phyloP scores from a whole-genome alignment of 2,797 vertebrate genomes.

The Delichon dasypus region DNA sequence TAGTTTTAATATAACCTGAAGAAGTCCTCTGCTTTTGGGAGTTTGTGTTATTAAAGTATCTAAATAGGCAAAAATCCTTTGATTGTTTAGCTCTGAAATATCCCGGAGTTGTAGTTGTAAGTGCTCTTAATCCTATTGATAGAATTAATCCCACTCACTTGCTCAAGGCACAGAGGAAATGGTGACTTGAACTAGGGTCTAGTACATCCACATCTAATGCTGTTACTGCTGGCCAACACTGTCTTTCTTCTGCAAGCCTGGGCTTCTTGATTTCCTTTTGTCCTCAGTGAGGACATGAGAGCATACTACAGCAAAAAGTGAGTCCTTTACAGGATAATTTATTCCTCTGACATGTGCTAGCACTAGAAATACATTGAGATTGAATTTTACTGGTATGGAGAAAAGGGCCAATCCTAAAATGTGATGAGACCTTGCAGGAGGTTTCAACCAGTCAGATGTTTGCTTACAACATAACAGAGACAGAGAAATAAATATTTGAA shows the following conservation, averaged over 20 bases:
- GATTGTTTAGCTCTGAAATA: not conserved
- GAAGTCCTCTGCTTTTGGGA: not conserved
- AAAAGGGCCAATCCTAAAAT: conserved; percentile 32
- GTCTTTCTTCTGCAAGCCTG: not conserved
- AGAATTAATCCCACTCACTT: not conserved
- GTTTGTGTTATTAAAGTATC: not conserved
- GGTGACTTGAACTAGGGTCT: not conserved
- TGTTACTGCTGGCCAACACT: not conserved
- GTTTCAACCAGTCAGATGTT: not conserved
- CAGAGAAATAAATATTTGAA: conserved; percentile 60
- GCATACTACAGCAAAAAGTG: conserved; percentile 47
- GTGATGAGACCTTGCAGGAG: not conserved
- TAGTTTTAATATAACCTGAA: not conserved
- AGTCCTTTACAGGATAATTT: conserved; percentile 64
- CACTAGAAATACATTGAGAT: conserved; percentile 52
- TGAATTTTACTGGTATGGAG: conserved; percentile 64
- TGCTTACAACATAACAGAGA: conserved; percentile 58
- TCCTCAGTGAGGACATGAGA: conserved; percentile 52
- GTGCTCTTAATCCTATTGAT: not conserved
- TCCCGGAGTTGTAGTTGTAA: not conserved
- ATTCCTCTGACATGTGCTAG: conserved; percentile 63
- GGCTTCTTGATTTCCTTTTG: conserved; percentile 44
- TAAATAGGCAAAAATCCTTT: not conserved
- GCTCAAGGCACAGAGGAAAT: not conserved
- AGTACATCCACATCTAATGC: not conserved